Evolutionary conservation across 1,140 invertebrate genomes (phyloP), one percentile per base, ranked within the genome.

Genomic region (Drosophila lacertosa): DNA sequence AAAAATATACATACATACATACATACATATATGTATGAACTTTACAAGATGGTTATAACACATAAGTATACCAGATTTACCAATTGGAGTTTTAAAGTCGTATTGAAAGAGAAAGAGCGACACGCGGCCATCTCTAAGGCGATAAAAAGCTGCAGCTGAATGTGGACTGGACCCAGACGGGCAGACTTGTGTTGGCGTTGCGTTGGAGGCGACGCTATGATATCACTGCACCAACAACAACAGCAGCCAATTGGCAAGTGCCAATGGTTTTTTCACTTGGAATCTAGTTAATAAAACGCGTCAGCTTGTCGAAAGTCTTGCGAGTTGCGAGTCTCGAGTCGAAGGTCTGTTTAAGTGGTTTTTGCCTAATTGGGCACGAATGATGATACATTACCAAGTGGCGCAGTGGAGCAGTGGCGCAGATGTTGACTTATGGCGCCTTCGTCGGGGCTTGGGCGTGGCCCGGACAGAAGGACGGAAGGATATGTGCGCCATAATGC

Each of bases 301-400:
- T 45, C 22, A 20, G 42, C 42, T 20, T 20, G 40, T 47, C 32
- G 29, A 47, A 60, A 51, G 20, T 35, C 15, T 39, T 40, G 16
- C 16, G 39, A 45, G 4, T 13, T 10, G 7, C 48, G 13, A 53
- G n/a, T n/a, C n/a, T n/a, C n/a, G 37, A 24, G 20, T 29, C 18
- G 15, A 11, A 11, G 24, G 26, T 29, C 16, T 20, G 15, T 11
- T 24, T 15, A 44, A 62, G 45, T 68, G 32, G 65, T 33, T 60
- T 62, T 62, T 32, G 26, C 67, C 67, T 50, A 65, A 65, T 70
- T 65, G 44, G 67, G 42, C 32, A 42, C 13, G 44, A 40, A 45
- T 45, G 16, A 51, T 33, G 18, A 15, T 11, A 7, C 10, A n/a
- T 42, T 7, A 7, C 11, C 44, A 13, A 26, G 26, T 29, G 26